phyloP scores from a whole-genome alignment of 2,888 invertebrate genomes.

The Podabrus alpinus region DNA sequence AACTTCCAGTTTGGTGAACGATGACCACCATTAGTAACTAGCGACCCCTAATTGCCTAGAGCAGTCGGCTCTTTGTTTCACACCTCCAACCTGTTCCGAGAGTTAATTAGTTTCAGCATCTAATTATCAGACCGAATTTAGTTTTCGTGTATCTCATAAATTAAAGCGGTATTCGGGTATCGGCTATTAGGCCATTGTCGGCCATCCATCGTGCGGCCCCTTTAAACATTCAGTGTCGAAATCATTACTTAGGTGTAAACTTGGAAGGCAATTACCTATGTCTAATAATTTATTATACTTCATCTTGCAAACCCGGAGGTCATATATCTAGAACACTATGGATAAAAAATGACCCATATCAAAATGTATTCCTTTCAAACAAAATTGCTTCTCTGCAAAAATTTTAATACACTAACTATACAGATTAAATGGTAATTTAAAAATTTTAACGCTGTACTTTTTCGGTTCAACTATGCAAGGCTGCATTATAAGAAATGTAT shows the following conservation, averaged over 20 bases:
- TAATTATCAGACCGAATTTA: conserved; percentile 57
- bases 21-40: conserved; percentile 55
- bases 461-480: neutral
- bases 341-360: neutral
- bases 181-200: conserved; percentile 50
- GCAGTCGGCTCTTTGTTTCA: conserved; percentile 58
- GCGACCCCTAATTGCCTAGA: conserved; percentile 51
- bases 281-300: conserved; percentile 54
- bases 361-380: neutral
- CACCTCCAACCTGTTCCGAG: conserved; percentile 56
- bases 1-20: conserved; percentile 58
- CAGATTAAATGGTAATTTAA: neutral
- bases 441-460: neutral
- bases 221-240: conserved; percentile 59
- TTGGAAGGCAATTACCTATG: conserved; percentile 56
- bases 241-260: conserved; percentile 60
- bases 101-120: conserved; percentile 61
- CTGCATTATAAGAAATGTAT: neutral
- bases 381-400: neutral
- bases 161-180: conserved; percentile 46
- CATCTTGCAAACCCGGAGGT: conserved; percentile 23
- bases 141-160: conserved; percentile 57
- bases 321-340: conserved; percentile 1
- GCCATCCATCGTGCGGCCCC: conserved; percentile 51
- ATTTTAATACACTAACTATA: neutral